phyloP scores from a whole-genome alignment of 2,888 invertebrate genomes.

The Rhagium mordax region DNA sequence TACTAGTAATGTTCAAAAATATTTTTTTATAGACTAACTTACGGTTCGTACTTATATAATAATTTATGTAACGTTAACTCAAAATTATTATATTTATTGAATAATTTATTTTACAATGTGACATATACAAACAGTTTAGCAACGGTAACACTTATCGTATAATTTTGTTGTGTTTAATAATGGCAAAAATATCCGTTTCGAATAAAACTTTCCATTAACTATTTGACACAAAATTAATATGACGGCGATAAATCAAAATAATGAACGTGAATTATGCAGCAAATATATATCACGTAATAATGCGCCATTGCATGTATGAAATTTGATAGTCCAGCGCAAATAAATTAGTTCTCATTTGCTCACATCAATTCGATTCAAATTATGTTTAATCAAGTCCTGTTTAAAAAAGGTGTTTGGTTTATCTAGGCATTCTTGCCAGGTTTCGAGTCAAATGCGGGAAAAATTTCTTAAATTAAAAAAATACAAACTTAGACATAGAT shows the following conservation, averaged over 20 bases:
- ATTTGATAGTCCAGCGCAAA: not conserved
- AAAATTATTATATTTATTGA: too few species aligned
- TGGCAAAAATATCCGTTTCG: not conserved
- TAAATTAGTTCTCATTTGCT: not conserved
- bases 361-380: not conserved
- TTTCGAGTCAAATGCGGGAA: too few species aligned
- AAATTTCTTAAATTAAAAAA: too few species aligned
- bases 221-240: not conserved
- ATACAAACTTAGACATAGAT: too few species aligned
- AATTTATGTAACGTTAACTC: too few species aligned
- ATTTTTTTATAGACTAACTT: too few species aligned
- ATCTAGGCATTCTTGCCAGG: too few species aligned
- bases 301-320: not conserved
- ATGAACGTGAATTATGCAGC: not conserved
- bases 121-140: not conserved
- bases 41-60: too few species aligned
- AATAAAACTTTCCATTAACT: not conserved
- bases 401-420: too few species aligned
- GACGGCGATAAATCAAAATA: constrained; percentile 10
- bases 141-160: not conserved
- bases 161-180: not conserved
- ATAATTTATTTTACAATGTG: not conserved
- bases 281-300: not conserved
- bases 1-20: too few species aligned
- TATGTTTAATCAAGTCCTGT: not conserved